Conservation (phyloP, 2,888 invertebrate species). For the Therioaphis trifolii region DNA sequence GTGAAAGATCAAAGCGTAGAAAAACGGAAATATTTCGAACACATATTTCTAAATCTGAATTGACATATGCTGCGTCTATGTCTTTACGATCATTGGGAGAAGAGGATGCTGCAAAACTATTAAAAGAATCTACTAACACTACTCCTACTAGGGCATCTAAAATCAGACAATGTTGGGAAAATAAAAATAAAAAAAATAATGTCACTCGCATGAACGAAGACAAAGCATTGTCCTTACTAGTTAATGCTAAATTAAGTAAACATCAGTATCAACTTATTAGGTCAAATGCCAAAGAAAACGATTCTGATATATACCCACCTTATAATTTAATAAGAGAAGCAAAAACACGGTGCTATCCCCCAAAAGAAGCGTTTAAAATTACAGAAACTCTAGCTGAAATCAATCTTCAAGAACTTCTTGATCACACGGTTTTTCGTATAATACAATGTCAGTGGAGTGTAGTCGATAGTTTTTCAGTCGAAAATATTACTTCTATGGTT, state of each 20-base stretch:
- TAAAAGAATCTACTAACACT: not conserved
- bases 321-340: not conserved
- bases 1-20: constrained; percentile 10
- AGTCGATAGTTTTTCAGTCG: constrained; percentile 24
- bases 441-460: constrained; percentile 27
- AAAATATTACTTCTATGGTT: constrained; percentile 24
- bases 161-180: constrained; percentile 5
- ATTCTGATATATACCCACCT: constrained; percentile 11
- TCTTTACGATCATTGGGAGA: constrained; percentile 1
- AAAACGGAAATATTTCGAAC: not conserved
- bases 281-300: constrained; percentile 21
- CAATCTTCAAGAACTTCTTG: constrained; percentile 29
- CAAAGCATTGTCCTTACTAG: constrained; percentile 1
- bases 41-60: constrained; percentile 3
- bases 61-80: constrained; percentile 14
- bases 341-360: constrained; percentile 17
- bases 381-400: constrained; percentile 20
- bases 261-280: constrained; percentile 6
- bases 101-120: constrained; percentile 1
- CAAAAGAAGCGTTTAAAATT: too few relatives aligned
- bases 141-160: not conserved
- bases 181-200: not conserved
- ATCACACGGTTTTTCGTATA: constrained; percentile 28
- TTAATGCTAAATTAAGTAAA: constrained; percentile 5
- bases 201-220: too few relatives aligned